Percentiles rank a stretch among this genome's conserved stretches.
Conservation (phyloP, 2,113 vertebrate genomes). For the Pycnonotus jocosus region DNA sequence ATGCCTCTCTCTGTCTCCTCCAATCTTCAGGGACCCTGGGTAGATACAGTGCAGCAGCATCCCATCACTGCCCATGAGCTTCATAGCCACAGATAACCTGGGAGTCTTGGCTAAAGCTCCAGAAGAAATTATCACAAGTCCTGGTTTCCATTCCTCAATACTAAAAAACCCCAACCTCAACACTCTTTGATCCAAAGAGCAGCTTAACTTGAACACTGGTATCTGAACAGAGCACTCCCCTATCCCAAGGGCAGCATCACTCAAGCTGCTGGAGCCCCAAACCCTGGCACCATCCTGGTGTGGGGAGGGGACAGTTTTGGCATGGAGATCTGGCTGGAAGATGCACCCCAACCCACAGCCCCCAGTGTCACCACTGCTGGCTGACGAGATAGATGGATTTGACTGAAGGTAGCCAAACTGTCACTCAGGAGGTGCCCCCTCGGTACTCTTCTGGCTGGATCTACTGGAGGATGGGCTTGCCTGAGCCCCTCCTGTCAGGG, state of each 20-base stretch:
- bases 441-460: conserved; percentile 72
- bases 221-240: not conserved
- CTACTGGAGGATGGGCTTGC: conserved; percentile 70
- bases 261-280: not conserved
- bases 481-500: conserved; percentile 75
- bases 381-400: conserved; percentile 44
- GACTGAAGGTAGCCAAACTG: conserved; percentile 74
- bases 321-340: not conserved
- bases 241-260: not conserved
- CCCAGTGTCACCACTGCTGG: not conserved
- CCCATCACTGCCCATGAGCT: not conserved
- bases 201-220: not conserved
- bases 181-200: not conserved
- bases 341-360: fast-evolving
- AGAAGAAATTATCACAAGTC: not conserved
- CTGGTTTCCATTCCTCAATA: not conserved
- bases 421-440: conserved; percentile 78
- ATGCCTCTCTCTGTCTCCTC: not conserved
- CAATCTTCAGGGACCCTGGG: fast-evolving
- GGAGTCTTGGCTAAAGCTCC: not conserved
- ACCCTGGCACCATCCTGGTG: too few relatives aligned
- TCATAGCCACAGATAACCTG: fast-evolving
- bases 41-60: not conserved
- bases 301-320: not conserved
- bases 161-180: not conserved